Evolutionary conservation across 2,888 invertebrate genomes (phyloP).

Genomic region (Hetaerina titia): DNA sequence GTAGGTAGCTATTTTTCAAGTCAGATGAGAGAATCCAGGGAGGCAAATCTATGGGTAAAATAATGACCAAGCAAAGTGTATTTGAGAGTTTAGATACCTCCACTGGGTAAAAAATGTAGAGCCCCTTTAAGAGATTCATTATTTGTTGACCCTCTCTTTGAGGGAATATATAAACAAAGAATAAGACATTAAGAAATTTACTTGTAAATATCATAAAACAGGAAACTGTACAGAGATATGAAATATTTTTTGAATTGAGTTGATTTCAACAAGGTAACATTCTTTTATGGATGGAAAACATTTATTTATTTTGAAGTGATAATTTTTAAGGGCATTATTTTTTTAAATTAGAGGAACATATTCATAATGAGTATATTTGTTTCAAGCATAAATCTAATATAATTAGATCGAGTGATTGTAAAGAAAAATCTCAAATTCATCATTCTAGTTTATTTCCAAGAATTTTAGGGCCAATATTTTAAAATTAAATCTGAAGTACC

Average conservation of each 20-base stretch:
- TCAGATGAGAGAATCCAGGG: background rate
- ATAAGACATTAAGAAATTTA: background rate
- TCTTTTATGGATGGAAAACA: constrained; percentile 3
- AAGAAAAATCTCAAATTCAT: background rate
- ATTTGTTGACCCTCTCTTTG: background rate
- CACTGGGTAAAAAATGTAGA: background rate
- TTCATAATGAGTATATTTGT: background rate
- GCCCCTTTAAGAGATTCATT: background rate
- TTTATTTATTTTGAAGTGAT: constrained; percentile 50
- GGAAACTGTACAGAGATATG: constrained; percentile 37
- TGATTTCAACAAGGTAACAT: background rate
- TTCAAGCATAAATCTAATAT: background rate
- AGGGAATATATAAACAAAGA: background rate
- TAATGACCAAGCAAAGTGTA: background rate
- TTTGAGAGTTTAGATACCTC: background rate
- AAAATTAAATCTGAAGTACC: too few relatives aligned
- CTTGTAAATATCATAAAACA: constrained; percentile 50
- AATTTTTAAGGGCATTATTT: constrained; percentile 19
- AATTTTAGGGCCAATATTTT: too few relatives aligned
- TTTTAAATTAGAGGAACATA: background rate
- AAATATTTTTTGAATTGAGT: background rate
- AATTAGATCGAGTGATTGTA: background rate
- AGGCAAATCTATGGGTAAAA: background rate
- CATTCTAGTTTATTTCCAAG: too few relatives aligned
- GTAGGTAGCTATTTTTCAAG: background rate